Evolutionary conservation across 1,140 invertebrate species (phyloP).

Genomic region (Rhizoglyphus robini): DNA sequence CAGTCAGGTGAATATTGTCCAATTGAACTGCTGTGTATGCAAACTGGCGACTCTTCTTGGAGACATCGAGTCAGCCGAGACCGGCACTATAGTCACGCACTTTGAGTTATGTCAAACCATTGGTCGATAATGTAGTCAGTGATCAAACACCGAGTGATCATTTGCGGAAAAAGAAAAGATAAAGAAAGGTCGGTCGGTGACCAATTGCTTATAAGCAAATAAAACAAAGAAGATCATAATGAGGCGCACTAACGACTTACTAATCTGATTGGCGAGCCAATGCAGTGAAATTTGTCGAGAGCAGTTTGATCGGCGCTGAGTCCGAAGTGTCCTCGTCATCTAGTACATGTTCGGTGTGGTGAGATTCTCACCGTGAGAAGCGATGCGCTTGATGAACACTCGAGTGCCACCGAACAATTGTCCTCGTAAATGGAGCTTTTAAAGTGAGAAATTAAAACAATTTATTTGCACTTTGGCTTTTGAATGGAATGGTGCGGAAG

Average conservation of each 20-base stretch:
- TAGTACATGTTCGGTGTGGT: too few species aligned
- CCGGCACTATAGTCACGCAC: background rate
- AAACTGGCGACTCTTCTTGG: background rate
- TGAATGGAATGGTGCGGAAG: background rate
- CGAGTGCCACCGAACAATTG: background rate
- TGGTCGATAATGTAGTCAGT: conserved; percentile 1
- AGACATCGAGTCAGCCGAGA: background rate
- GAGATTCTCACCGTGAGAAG: too few species aligned
- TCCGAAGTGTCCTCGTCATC: too few species aligned
- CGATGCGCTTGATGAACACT: background rate
- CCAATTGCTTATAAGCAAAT: background rate
- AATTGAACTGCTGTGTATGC: background rate
- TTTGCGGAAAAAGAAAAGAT: background rate
- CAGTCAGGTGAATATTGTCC: background rate
- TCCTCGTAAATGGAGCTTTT: background rate
- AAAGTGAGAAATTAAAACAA: background rate
- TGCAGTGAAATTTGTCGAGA: too few species aligned
- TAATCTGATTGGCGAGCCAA: too few species aligned
- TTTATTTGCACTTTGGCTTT: background rate
- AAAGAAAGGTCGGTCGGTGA: background rate
- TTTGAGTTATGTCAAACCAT: background rate
- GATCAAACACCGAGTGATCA: background rate
- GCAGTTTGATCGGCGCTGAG: too few species aligned
- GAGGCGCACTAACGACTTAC: too few species aligned
- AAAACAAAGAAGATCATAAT: too few species aligned